Base-by-base conservation (phyloP, 2,797 vertebrate genomes). In the Enteromius thamalakanensis region DNA sequence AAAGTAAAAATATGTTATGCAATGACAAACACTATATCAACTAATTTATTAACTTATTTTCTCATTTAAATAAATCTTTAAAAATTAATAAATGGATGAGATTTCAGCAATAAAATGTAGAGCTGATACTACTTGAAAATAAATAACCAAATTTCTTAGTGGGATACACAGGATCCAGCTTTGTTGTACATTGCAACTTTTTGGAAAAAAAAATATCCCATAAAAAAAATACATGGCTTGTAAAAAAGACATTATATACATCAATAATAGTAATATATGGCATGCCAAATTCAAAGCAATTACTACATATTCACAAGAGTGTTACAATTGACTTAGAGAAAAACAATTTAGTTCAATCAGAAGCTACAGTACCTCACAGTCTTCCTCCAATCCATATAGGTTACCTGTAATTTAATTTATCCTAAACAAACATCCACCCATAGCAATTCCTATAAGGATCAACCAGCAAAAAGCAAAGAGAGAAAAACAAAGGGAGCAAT, bases 341-440 rank as follows among this genome's bases (percentile, higher is more conserved):
- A 47, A 77, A 19, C 26, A 0, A 62, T 19, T n/a, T 12, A 76
- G 37, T 9, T 40, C 7, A 29, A 60, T 42, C 4, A 58, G 11
- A 78, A 49, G 17, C 42, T 47, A 78, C 34, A 37, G 34, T 37
- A 37, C 40, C 26, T n/a, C 8, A 55, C 53, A 29, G 21, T 3
- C 53, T n/a, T 79, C 19, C 5, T 64, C 42, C 58, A 34, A 26
- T 34, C 26, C 32, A 37, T 17, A 55, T 68, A 55, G n/a, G 40
- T 32, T n/a, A 23, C 19, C 21, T 37, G 64, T 26, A 32, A 68
- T 53, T 68, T 6, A 42, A 29, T 37, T 69, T 55, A 55, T 26
- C 32, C 60, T 19, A 55, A 55, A 55, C 78, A 80, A 70, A 69
- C n/a, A 58, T 26, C n/a, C n/a, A 53, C 32, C 29, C 17, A 14